Conservation (phyloP, 1,140 invertebrate species). For the Papilio polytes region DNA sequence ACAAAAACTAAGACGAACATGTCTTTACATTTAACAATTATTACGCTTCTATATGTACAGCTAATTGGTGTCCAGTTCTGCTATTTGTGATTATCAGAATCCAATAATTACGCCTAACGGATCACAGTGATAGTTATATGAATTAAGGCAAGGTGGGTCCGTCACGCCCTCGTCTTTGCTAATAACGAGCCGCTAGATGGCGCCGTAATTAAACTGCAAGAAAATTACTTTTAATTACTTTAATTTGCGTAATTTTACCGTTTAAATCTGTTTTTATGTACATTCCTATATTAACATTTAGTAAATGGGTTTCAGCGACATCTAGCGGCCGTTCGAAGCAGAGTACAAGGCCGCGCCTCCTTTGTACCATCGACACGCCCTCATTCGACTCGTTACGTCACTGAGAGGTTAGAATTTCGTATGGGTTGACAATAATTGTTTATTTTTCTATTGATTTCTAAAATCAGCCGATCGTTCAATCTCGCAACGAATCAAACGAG, state of each 20-base stretch:
- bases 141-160: slow-evolving; percentile 77
- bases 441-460: neutral
- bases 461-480: slow-evolving; percentile 33
- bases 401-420: neutral
- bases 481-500: slow-evolving; percentile 50
- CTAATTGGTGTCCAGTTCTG: slow-evolving; percentile 36
- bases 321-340: slow-evolving; percentile 21
- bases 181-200: slow-evolving; percentile 36
- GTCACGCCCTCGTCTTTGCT: slow-evolving; percentile 43
- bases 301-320: neutral
- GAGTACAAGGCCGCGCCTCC: slow-evolving; percentile 45
- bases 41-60: slow-evolving; percentile 40
- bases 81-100: slow-evolving; percentile 42
- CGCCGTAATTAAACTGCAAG: neutral
- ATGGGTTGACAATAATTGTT: slow-evolving; percentile 2
- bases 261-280: neutral
- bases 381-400: slow-evolving; percentile 41
- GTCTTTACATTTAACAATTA: slow-evolving; percentile 33
- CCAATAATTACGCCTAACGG: slow-evolving; percentile 72
- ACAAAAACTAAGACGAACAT: slow-evolving; percentile 15
- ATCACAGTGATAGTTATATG: slow-evolving; percentile 78
- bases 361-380: slow-evolving; percentile 58
- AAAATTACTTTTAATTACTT: neutral
- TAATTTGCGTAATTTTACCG: neutral
- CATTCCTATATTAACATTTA: neutral